Evolutionary conservation across 2,797 vertebrate species (phyloP).

Genomic region (Parotocinclus haroldoi): DNA sequence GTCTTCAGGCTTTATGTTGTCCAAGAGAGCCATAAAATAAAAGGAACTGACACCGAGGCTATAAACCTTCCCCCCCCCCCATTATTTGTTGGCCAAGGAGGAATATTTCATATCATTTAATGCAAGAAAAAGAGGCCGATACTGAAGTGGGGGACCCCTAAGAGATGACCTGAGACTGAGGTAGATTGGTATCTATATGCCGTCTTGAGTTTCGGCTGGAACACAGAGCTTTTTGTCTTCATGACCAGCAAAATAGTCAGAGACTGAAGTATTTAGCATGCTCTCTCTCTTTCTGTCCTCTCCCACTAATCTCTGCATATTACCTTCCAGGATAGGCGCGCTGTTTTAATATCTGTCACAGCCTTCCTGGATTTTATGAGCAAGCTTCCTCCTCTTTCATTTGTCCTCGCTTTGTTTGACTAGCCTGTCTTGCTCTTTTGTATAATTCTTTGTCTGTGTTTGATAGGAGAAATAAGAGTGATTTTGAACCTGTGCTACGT

Average conservation of each 20-base stretch:
- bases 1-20: conserved; percentile 45
- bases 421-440: conserved; percentile 68
- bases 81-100: conserved; percentile 50
- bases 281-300: conserved; percentile 40
- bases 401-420: conserved; percentile 77
- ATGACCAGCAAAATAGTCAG: conserved; percentile 25
- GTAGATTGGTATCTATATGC: conserved; percentile 48
- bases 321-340: conserved; percentile 72
- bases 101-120: conserved; percentile 41
- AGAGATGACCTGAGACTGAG: conserved; percentile 8
- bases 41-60: conserved; percentile 33
- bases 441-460: conserved; percentile 53
- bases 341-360: conserved; percentile 82
- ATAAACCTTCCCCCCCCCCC: conserved; percentile 46
- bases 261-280: conserved; percentile 35
- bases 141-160: not conserved
- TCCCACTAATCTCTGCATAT: conserved; percentile 76
- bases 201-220: conserved; percentile 50
- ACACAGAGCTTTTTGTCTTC: conserved; percentile 49
- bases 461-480: conserved; percentile 49
- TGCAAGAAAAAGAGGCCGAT: not conserved
- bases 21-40: conserved; percentile 59
- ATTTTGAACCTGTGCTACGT: conserved; percentile 41
- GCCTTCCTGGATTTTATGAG: conserved; percentile 76
- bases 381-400: conserved; percentile 71